phyloP scores from a whole-genome alignment of 2,797 vertebrate species.

The Austrolebias charrua region DNA sequence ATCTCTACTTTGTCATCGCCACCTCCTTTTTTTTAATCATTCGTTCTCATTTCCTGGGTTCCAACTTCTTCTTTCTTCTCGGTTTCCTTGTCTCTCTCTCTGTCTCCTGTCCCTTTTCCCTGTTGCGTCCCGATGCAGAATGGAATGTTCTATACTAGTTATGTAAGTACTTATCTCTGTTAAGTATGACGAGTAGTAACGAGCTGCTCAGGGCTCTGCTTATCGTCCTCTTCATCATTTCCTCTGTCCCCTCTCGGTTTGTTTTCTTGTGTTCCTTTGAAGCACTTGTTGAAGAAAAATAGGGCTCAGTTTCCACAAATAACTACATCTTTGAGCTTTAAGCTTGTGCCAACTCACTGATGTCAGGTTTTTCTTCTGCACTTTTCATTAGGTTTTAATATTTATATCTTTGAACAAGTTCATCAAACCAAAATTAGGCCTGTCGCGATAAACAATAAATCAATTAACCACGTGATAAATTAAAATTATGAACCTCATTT shows the following conservation, averaged over 20 bases:
- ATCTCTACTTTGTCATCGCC: neutral
- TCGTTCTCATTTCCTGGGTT: neutral
- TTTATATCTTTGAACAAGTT: neutral
- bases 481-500: too few species aligned
- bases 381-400: neutral
- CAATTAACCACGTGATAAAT: too few species aligned
- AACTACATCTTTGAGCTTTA: conserved; percentile 22
- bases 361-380: neutral
- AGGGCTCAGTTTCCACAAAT: conserved; percentile 20
- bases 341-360: conserved; percentile 2
- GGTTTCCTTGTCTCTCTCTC: neutral
- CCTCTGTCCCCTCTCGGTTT: conserved; percentile 21
- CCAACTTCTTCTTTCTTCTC: neutral
- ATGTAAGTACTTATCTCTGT: conserved; percentile 85
- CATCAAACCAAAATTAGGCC: too few species aligned
- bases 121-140: conserved; percentile 82
- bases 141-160: conserved; percentile 92
- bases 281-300: conserved; percentile 2
- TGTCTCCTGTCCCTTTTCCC: conserved; percentile 51
- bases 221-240: conserved; percentile 19
- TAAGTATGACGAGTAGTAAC: conserved; percentile 40
- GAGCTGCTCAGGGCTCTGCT: conserved; percentile 20
- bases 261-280: conserved; percentile 4
- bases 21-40: neutral
- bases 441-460: too few species aligned